Evolutionary conservation across 2,888 invertebrate genomes (phyloP).

Genomic region (Hirtodrosophila confusa): DNA sequence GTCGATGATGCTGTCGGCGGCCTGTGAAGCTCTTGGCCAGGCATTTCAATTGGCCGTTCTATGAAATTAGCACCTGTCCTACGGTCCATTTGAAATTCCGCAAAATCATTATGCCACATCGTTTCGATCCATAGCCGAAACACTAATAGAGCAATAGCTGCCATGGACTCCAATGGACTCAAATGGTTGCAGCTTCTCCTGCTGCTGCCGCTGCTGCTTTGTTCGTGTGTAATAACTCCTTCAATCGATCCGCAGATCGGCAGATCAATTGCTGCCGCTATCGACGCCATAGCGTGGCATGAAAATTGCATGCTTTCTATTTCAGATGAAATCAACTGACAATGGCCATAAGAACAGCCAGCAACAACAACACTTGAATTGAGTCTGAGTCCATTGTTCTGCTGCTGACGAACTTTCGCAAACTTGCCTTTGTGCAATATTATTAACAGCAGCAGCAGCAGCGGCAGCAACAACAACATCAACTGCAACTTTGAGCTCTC

Average conservation of each 20-base stretch:
- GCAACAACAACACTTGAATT: constrained; percentile 54
- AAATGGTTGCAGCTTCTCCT: constrained; percentile 25
- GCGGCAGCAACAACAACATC: constrained; percentile 26
- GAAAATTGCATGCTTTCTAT: constrained; percentile 80
- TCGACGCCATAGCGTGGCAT: constrained; percentile 73
- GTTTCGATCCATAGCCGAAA: constrained; percentile 61
- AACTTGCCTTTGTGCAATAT: constrained; percentile 76
- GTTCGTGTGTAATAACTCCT: constrained; percentile 79
- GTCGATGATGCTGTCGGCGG: constrained; percentile 59
- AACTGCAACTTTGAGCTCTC: constrained; percentile 72
- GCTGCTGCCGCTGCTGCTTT: constrained; percentile 50
- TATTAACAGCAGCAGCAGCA: constrained; percentile 66
- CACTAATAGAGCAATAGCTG: constrained; percentile 77
- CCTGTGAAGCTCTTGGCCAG: constrained; percentile 60
- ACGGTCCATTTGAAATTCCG: constrained; percentile 80
- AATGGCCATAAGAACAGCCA: constrained; percentile 67
- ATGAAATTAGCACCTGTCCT: constrained; percentile 82
- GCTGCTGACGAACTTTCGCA: constrained; percentile 76
- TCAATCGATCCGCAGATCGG: constrained; percentile 73
- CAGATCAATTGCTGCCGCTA: constrained; percentile 79
- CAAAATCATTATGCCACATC: constrained; percentile 80
- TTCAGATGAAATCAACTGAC: constrained; percentile 79
- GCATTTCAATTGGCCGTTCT: constrained; percentile 80
- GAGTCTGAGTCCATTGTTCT: constrained; percentile 73
- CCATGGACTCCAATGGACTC: constrained; percentile 41